Percentiles rank a stretch among this genome's conserved stretches.
Conservation (phyloP, 2,888 invertebrate species). For the Choristoneura rosaceana region DNA sequence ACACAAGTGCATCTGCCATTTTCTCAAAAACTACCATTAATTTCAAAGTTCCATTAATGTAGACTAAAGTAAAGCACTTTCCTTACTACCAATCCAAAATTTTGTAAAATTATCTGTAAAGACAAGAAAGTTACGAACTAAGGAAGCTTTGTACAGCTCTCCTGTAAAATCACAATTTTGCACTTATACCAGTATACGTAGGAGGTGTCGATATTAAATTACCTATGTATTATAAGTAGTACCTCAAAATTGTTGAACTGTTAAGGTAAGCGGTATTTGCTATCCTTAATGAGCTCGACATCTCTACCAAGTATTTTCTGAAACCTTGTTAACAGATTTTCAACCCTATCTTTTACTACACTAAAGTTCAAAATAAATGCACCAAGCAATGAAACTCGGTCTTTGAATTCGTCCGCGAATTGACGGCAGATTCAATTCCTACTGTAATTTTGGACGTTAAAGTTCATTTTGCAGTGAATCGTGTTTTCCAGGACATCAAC, state of each 20-base stretch:
- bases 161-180: no score
- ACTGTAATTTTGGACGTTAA: not conserved
- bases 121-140: no score
- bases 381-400: not conserved
- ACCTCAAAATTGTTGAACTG: slow-evolving; percentile 24
- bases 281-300: slow-evolving; percentile 40
- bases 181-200: no score
- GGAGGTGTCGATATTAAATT: no score
- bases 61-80: no score
- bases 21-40: no score
- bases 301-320: slow-evolving; percentile 12
- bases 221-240: not conserved
- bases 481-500: slow-evolving; percentile 25
- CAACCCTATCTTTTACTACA: not conserved
- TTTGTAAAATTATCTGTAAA: no score
- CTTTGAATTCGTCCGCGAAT: not conserved
- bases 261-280: slow-evolving; percentile 30
- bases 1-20: no score
- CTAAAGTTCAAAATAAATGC: slow-evolving; percentile 19
- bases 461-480: slow-evolving; percentile 6
- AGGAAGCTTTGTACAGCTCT: no score
- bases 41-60: no score
- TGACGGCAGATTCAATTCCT: not conserved
- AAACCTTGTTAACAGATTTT: not conserved
- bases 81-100: no score